These are phyloP conservation scores for Pogoniulus pusillus DNA, from an alignment of 2,797 vertebrate genomes.

Conservation along the genomic window DNA sequence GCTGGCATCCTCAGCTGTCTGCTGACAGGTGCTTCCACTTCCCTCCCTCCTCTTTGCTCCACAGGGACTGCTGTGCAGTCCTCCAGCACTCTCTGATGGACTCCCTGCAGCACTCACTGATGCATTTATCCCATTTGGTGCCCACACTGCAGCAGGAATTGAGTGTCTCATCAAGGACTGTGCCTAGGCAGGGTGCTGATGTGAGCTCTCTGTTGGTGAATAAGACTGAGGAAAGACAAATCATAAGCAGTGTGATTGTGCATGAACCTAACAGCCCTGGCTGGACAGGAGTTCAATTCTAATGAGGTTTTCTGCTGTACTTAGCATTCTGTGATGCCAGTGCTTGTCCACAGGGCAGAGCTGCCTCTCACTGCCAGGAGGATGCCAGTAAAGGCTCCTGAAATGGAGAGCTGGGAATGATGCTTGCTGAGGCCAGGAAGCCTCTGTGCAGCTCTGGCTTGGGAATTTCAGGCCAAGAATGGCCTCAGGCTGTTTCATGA, in stretches of 20 bases:
- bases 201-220: neutral
- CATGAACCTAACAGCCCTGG: neutral
- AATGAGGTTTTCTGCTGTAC: neutral
- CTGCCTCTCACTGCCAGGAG: neutral
- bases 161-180: neutral
- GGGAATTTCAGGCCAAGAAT: neutral
- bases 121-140: rapidly evolving
- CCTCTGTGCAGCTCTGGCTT: neutral
- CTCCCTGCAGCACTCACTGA: rapidly evolving
- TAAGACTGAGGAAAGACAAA: neutral
- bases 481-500: neutral
- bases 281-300: neutral
- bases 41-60: neutral
- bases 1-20: neutral
- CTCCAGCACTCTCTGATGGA: neutral
- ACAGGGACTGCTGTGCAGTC: no score
- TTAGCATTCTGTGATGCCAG: neutral
- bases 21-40: neutral
- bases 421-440: neutral
- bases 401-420: neutral
- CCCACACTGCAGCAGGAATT: neutral
- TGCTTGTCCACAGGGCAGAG: neutral
- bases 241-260: neutral
- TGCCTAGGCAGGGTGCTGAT: neutral
- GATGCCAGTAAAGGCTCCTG: neutral